These are phyloP conservation scores for Gymnopithys bicolor DNA, from an alignment of 2,797 vertebrate species.

Conservation along the genomic window DNA sequence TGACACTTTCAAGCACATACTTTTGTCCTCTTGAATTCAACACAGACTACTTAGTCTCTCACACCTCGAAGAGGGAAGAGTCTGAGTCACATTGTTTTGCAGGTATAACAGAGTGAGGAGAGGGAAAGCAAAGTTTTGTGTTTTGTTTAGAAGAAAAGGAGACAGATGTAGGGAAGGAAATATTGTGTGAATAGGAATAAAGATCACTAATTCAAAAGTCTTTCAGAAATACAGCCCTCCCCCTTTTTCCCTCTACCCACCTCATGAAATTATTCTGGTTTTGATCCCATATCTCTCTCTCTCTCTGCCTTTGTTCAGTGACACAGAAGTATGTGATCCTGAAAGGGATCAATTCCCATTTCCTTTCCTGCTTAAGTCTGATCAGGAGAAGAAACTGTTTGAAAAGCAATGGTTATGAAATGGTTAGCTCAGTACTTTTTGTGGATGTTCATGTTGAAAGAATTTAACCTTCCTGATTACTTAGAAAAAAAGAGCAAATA, in stretches of 20 bases:
- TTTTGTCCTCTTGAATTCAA: neutral
- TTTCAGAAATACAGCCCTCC: neutral
- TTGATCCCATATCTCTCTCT: neutral
- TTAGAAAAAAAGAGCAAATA: neutral
- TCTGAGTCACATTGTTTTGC: neutral
- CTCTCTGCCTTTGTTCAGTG: neutral
- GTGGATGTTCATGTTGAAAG: neutral
- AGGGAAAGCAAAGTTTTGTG: neutral
- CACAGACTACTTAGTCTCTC: neutral
- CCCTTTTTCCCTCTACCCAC: neutral
- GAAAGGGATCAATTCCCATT: neutral
- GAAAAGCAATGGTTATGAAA: neutral
- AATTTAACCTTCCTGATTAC: conserved; percentile 3
- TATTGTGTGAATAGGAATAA: neutral
- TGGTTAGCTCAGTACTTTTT: neutral
- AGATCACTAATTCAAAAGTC: neutral
- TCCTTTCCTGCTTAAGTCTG: neutral
- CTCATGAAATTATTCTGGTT: neutral
- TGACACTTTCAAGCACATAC: neutral
- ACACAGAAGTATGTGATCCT: neutral
- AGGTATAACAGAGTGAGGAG: neutral
- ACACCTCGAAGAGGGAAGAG: neutral
- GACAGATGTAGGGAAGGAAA: neutral
- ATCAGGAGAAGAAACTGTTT: neutral
- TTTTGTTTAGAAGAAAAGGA: neutral